These are phyloP conservation scores for Glyptemys insculpta DNA, from an alignment of 2,797 vertebrate genomes.

Conservation along the genomic window DNA sequence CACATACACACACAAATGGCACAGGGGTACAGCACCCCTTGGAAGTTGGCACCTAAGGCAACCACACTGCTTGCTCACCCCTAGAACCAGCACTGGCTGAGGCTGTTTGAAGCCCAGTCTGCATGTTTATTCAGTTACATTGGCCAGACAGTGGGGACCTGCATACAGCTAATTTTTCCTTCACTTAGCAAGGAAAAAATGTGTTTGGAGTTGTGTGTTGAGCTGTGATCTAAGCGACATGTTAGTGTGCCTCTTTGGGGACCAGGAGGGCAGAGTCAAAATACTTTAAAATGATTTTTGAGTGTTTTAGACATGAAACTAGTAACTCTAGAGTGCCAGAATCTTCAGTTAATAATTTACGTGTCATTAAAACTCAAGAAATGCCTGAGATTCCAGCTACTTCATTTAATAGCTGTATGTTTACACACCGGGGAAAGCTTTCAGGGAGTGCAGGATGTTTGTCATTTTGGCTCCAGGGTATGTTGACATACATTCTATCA, in stretches of 20 bases:
- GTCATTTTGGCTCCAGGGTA: constrained; percentile 70
- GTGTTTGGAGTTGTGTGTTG: neutral
- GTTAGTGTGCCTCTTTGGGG: constrained; percentile 11
- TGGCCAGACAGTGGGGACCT: neutral
- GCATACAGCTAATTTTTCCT: constrained; percentile 13
- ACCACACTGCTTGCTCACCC: neutral
- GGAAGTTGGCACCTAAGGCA: neutral
- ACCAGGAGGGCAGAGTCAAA: constrained; percentile 35
- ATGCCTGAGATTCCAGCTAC: constrained; percentile 77
- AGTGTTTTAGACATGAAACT: constrained; percentile 64
- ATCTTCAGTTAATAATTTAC: constrained; percentile 77
- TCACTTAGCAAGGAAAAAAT: constrained; percentile 12
- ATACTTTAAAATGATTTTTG: constrained; percentile 58
- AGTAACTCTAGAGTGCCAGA: constrained; percentile 54
- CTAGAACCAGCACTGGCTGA: fast-evolving
- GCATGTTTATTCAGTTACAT: neutral
- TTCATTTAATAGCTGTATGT: constrained; percentile 74
- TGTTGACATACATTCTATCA: too few species aligned
- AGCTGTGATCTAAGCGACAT: neutral
- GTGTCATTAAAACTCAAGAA: constrained; percentile 68
- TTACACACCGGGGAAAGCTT: constrained; percentile 73
- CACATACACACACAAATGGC: neutral
- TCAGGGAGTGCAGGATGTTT: constrained; percentile 73
- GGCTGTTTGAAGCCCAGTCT: neutral
- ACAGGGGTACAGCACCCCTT: neutral